Conservation (phyloP, 1,140 invertebrate species). For the Wasmannia auropunctata region DNA sequence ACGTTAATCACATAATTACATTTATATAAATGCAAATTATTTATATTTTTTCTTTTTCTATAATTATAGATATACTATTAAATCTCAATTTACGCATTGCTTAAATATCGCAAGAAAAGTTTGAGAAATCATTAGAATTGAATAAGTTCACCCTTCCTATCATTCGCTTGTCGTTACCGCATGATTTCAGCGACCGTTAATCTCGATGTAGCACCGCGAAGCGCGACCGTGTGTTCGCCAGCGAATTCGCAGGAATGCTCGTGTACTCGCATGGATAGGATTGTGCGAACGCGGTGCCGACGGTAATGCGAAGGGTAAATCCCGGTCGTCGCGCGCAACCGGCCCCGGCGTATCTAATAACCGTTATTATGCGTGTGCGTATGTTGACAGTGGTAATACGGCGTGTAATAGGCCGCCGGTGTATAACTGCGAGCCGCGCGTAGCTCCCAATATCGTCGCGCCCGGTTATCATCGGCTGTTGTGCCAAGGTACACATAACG, state of each 20-base stretch:
- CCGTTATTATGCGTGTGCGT: conserved; percentile 71
- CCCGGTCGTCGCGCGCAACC: conserved; percentile 50
- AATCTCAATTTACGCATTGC: not conserved
- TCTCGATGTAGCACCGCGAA: not conserved
- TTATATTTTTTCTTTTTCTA: not conserved
- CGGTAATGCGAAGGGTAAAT: conserved; percentile 69
- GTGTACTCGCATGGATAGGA: conserved; percentile 36
- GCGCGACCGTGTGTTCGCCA: not conserved
- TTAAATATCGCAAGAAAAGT: not conserved
- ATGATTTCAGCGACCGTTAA: not conserved
- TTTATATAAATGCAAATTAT: not conserved
- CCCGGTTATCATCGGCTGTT: conserved; percentile 56
- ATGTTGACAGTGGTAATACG: conserved; percentile 75
- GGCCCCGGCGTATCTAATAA: conserved; percentile 71
- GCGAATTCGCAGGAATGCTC: conserved; percentile 20
- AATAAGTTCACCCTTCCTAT: not conserved
- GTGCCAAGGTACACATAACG: conserved; percentile 38
- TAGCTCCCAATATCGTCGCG: conserved; percentile 64
- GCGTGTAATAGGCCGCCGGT: conserved; percentile 70
- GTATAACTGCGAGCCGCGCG: conserved; percentile 57
- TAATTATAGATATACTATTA: not conserved
- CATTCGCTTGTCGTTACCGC: not conserved
- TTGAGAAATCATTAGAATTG: not conserved
- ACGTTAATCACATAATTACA: not conserved
- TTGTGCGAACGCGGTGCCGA: conserved; percentile 59